Evolutionary conservation across 2,888 invertebrate species (phyloP), one percentile per base, ranked within the genome.

Genomic region (Latrodectus hesperus): DNA sequence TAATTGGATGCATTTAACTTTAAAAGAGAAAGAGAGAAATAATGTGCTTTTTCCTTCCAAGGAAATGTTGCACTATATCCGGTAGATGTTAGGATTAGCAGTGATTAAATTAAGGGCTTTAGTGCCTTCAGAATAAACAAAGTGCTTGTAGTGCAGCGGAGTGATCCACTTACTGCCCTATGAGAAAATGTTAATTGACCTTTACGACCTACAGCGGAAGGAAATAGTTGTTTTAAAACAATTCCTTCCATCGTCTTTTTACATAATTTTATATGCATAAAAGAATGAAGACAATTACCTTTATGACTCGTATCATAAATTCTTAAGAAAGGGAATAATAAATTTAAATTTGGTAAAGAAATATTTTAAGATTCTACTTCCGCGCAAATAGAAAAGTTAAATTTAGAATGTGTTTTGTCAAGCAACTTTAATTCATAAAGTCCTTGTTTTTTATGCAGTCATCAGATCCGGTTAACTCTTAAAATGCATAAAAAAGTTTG

Each of bases 141-240:
- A 75, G 68, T 49, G 16, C 74, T 55, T n/a, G 64, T 72, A 64
- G 75, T 17, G 17, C 16, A 67, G 67, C 26, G 9, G 22, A 55
- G 82, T 55, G 75, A 82, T 82, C 82, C 82, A 82, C 75, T 82
- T 75, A 55, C 67, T 68, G 17, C 53, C 68, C 70, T 60, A 67
- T 16, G 82, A 82, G 82, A 68, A 82, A 74, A 68, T 68, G 68
- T 75, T 82, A 82, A 75, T 75, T 82, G 82, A 75, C 75, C 75
- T 82, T 82, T 75, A 82, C 82, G 82, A 82, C 68, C 68, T n/a
- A 38, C 70, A 17, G 75, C 17, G 68, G 53, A 75, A 82, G 82
- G 68, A 75, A 82, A 75, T 68, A 75, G 75, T 70, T 82, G 53
- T 70, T 82, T 82, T 82, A 38, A 73, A 81, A 81, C 68, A 75